Conservation (phyloP, 2,113 vertebrate genomes). For the Colaptes auratus region DNA sequence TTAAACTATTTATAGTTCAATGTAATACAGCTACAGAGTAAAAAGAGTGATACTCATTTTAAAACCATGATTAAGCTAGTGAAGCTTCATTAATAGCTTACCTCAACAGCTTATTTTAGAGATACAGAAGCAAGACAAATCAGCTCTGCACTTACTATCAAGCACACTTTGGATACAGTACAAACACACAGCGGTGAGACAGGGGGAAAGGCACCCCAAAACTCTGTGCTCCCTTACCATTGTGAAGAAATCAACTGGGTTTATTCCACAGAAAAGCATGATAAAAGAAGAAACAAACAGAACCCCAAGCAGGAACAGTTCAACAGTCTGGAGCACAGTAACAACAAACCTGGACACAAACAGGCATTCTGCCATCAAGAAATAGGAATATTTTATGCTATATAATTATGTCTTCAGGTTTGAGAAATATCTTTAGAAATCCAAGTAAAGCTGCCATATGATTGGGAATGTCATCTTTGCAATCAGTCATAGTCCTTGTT, state of each 20-base stretch:
- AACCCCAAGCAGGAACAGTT: background rate
- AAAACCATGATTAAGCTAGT: background rate
- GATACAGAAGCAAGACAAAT: background rate
- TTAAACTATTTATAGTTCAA: conserved; percentile 1
- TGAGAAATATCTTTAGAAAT: background rate
- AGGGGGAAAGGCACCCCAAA: background rate
- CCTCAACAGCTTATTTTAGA: background rate
- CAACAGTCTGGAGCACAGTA: accelerated
- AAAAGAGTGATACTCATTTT: background rate
- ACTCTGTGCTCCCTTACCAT: background rate
- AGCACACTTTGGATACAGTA: background rate
- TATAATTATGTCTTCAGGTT: background rate
- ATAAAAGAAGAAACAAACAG: background rate
- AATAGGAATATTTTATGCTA: background rate
- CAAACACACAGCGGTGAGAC: accelerated
- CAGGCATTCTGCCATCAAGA: accelerated
- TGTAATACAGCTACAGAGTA: background rate
- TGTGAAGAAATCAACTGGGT: accelerated
- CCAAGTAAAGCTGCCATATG: background rate
- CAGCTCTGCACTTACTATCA: background rate
- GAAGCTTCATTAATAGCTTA: background rate
- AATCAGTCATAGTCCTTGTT: background rate
- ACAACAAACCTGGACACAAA: background rate
- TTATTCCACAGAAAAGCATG: background rate
- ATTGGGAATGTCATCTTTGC: background rate